Percentiles rank a stretch among this genome's conserved stretches.
Evolutionary conservation across 2,113 vertebrate species (phyloP).

Genomic region (Myocastor coypus): DNA sequence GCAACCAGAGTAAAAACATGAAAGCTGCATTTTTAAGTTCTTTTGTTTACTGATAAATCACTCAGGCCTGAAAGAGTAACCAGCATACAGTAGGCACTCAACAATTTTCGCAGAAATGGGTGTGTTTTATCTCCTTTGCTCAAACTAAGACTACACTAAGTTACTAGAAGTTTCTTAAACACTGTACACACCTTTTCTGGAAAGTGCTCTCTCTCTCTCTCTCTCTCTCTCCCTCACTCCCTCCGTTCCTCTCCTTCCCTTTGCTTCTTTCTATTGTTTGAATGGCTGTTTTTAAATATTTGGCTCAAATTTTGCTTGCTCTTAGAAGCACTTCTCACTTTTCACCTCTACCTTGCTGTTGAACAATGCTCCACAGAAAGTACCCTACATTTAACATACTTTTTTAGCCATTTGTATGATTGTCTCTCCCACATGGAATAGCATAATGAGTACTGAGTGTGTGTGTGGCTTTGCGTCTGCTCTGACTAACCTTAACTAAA

Average conservation of each 20-base stretch:
- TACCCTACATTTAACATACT: not conserved
- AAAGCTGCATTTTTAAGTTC: not conserved
- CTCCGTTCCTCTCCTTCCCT: not conserved
- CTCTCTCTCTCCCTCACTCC: not conserved
- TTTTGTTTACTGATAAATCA: not conserved
- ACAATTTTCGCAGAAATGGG: not conserved
- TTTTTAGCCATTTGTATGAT: not conserved
- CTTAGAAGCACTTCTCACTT: slow-evolving; percentile 22
- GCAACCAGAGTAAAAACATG: not conserved
- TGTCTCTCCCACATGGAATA: not conserved
- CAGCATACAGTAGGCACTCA: not conserved
- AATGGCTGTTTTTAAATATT: not conserved
- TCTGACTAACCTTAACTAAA: too few species aligned
- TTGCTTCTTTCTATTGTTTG: not conserved
- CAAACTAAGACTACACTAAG: not conserved
- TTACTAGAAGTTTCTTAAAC: not conserved
- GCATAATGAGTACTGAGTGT: not conserved
- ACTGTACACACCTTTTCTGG: not conserved
- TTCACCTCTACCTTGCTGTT: not conserved
- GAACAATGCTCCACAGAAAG: slow-evolving; percentile 13
- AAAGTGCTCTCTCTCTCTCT: not conserved
- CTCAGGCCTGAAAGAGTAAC: not conserved
- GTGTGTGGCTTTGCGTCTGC: too few species aligned
- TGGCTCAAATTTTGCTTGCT: not conserved
- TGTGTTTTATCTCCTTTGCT: not conserved